Evolutionary conservation across 2,113 vertebrate genomes (phyloP).

Genomic region (Micronisus gabar): DNA sequence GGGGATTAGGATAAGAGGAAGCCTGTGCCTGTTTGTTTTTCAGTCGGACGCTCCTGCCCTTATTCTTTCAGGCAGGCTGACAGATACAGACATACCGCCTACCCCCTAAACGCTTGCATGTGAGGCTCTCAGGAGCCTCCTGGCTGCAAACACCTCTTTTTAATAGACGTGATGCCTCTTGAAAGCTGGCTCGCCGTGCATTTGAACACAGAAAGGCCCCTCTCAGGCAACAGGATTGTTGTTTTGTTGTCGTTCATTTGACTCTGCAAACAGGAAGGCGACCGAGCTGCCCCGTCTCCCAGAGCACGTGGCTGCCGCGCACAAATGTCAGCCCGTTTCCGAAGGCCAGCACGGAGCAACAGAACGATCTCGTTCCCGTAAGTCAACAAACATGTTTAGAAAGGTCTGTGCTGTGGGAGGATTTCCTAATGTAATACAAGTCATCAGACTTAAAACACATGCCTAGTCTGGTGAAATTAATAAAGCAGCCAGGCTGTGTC

Average conservation of each 20-base stretch:
- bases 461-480: background rate
- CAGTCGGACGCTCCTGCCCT: fast-evolving
- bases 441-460: constrained; percentile 33
- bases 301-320: background rate
- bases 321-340: background rate
- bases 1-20: background rate
- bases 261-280: background rate
- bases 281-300: background rate
- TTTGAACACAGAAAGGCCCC: background rate
- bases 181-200: background rate
- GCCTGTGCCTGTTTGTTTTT: background rate
- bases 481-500: background rate
- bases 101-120: fast-evolving
- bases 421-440: constrained; percentile 9
- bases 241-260: background rate
- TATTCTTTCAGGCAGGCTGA: background rate
- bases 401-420: constrained; percentile 41
- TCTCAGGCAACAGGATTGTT: background rate
- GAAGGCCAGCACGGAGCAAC: background rate
- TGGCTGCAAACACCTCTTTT: background rate
- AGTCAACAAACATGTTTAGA: constrained; percentile 44
- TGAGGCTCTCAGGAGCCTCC: background rate
- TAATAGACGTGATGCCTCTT: background rate
- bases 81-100: fast-evolving
- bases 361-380: background rate